Evolutionary conservation across 2,797 vertebrate genomes (phyloP).

Genomic region (Falco berigora): DNA sequence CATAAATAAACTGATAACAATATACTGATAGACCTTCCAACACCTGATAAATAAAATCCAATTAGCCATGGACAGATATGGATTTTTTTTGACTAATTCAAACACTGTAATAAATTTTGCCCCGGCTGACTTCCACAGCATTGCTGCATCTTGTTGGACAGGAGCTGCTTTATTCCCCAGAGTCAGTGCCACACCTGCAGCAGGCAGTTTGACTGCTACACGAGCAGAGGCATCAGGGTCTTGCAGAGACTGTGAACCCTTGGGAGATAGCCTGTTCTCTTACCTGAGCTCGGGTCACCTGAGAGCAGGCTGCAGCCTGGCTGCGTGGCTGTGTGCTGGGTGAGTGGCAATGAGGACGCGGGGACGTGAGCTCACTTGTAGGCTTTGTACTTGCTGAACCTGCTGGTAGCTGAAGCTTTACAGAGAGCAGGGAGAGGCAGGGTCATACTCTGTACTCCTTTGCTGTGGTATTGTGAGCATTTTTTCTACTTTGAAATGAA

Average conservation of each 20-base stretch:
- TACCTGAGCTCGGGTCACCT: neutral
- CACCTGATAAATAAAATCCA: neutral
- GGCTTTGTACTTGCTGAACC: neutral
- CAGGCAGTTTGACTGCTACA: neutral
- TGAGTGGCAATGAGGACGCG: neutral
- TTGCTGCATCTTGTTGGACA: neutral
- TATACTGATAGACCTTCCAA: neutral
- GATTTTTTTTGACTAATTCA: neutral
- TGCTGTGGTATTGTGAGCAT: neutral
- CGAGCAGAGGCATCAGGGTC: neutral
- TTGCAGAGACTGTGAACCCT: neutral
- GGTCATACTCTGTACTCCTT: neutral
- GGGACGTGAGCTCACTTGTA: neutral
- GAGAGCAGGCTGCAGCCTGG: neutral
- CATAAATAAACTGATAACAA: neutral
- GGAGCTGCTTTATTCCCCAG: accelerated
- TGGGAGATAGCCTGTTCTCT: neutral
- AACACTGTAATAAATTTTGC: neutral
- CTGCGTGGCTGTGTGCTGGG: neutral
- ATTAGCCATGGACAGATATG: neutral
- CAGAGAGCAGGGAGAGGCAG: neutral
- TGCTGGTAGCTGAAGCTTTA: neutral
- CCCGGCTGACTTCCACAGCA: neutral
- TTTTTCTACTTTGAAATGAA: neutral
- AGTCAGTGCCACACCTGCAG: neutral